These are phyloP conservation scores for Engraulis encrasicolus DNA, from an alignment of 2,113 vertebrate species.

Conservation along the genomic window DNA sequence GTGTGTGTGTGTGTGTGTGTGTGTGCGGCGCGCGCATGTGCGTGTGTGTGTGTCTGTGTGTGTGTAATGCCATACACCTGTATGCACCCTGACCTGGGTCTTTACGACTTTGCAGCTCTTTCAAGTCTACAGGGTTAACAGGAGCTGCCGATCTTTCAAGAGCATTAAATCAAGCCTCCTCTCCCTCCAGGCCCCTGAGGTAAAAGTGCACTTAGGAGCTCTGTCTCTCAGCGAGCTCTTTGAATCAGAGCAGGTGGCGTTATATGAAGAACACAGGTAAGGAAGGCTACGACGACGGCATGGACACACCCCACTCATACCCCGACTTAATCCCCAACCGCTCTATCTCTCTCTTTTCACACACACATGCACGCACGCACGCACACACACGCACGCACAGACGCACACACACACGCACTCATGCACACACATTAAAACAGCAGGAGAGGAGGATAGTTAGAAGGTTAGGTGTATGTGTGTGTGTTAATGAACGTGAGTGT, in stretches of 20 bases:
- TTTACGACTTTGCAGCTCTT: too few relatives aligned
- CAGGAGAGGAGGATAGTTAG: background rate
- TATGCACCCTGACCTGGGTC: too few relatives aligned
- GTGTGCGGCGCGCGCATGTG: too few relatives aligned
- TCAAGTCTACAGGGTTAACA: background rate
- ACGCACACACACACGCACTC: background rate
- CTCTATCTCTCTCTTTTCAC: background rate
- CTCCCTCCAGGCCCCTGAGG: background rate
- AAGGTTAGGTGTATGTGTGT: too few relatives aligned
- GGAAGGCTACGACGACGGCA: too few relatives aligned
- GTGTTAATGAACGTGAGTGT: too few relatives aligned
- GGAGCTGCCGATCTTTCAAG: background rate
- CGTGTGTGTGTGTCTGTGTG: too few relatives aligned
- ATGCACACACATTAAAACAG: background rate
- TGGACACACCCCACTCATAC: background rate
- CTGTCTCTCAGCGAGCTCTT: background rate
- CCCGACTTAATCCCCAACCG: too few relatives aligned
- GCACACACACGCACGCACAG: background rate
- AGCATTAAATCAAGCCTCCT: background rate
- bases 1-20: too few relatives aligned
- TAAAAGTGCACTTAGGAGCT: background rate
- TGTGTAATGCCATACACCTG: too few relatives aligned
- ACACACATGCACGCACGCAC: too few relatives aligned
- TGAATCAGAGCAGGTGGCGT: constrained; percentile 6
- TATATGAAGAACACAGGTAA: constrained; percentile 17